Evolutionary conservation across 1,140 invertebrate genomes (phyloP).

Genomic region (Microplitis mediator): DNA sequence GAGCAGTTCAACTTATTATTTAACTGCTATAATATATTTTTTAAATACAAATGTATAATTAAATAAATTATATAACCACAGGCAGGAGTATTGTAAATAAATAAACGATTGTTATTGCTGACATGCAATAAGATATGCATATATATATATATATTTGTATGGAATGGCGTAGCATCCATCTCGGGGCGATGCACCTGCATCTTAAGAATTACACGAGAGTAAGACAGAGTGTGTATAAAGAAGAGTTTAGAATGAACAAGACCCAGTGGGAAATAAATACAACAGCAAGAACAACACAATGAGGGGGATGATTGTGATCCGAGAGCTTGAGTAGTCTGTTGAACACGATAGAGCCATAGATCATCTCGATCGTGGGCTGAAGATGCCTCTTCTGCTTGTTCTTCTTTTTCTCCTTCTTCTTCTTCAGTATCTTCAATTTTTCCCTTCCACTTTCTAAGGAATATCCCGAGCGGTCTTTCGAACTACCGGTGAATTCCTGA

Average conservation of each 20-base stretch:
- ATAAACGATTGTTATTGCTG: slow-evolving; percentile 15
- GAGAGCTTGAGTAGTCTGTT: slow-evolving; percentile 29
- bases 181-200: slow-evolving; percentile 25
- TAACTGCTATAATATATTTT: neutral
- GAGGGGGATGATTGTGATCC: slow-evolving; percentile 53
- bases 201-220: slow-evolving; percentile 1
- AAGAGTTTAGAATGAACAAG: slow-evolving; percentile 34
- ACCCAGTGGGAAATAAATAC: slow-evolving; percentile 32
- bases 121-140: slow-evolving; percentile 2
- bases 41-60: slow-evolving; percentile 12
- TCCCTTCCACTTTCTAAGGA: neutral
- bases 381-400: slow-evolving; percentile 3
- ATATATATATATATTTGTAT: no score
- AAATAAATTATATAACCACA: slow-evolving; percentile 31
- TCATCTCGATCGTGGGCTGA: slow-evolving; percentile 39
- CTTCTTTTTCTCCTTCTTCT: neutral
- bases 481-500: no score
- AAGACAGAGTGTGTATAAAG: neutral
- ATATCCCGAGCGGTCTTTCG: no score
- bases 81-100: slow-evolving; percentile 11
- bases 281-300: slow-evolving; percentile 37
- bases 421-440: slow-evolving; percentile 18
- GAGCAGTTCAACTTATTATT: neutral
- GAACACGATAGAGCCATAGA: slow-evolving; percentile 56
- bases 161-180: neutral